Evolutionary conservation across 2,113 vertebrate species (phyloP), one percentile per base, ranked within the genome.

Genomic region (Phoxinus phoxinus): DNA sequence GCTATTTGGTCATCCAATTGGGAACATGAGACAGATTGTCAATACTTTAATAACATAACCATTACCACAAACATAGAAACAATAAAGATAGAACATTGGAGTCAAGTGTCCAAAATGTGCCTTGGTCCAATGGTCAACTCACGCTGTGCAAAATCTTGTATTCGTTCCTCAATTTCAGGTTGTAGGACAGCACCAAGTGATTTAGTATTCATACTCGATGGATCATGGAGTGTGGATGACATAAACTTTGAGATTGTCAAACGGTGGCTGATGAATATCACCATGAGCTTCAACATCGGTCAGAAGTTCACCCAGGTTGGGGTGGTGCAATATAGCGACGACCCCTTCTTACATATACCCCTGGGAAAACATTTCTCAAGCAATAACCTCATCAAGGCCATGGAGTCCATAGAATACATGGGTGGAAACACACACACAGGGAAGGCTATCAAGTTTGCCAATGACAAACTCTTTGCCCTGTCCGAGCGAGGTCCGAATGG

Each of bases 221-320:
- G 98, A 61, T 99, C 98, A 21, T 99, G 97, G 90, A 99, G 98
- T 86, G 97, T 99, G 88, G 96, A 96, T 63, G 97, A 98, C 89
- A 95, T 97, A 91, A 99, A 96, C 91, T 99, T 99, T 93, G 97
- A 99, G 94, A 96, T 99, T 90, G 96, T 99, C 19, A 99, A 99
- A 93, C 94, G 93, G 85, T 99, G 98, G 98, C 96, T 99, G 87
- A 94, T 97, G 78, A 99, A 99, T 90, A 98, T 99, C 91, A 97
- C 97, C 56, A 95, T 93, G 86, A 97, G 96, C 92, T 99, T 99
- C 93, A 95, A 99, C 83, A 97, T 99, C 84, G 97, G 97, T 56
- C 97, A 97, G 30, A 98, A 96, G 87, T 99, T 98, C 90, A 98
- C 97, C 90, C 96, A 99, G 89, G 95, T 99, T 78, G 97, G 97